These are phyloP conservation scores for Galagoides demidoff DNA, from an alignment of 2,797 vertebrate species.

Conservation along the genomic window DNA sequence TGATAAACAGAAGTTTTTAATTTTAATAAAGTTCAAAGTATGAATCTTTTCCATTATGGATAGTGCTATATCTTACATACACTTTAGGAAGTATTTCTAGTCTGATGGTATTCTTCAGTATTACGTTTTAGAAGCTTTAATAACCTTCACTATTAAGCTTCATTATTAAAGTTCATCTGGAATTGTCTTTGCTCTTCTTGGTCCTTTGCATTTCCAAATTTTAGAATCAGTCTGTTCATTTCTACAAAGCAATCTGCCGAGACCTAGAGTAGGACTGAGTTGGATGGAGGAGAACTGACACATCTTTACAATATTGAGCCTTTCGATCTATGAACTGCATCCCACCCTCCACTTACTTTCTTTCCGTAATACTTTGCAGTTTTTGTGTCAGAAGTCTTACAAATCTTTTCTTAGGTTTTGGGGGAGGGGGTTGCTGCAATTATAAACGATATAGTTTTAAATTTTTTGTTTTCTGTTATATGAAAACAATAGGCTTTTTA, in stretches of 20 bases:
- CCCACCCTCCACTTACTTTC: not conserved
- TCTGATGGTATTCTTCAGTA: not conserved
- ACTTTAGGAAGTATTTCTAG: not conserved
- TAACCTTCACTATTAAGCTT: not conserved
- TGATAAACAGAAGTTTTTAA: not conserved
- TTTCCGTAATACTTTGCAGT: not conserved
- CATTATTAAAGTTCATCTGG: not conserved
- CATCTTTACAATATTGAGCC: not conserved
- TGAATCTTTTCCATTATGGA: not conserved
- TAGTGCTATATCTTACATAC: not conserved
- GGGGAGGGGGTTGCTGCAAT: not conserved
- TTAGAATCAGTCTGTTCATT: not conserved
- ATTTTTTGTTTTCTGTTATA: not conserved
- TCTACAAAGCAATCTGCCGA: not conserved
- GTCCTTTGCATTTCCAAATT: not conserved
- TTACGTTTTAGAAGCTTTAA: not conserved
- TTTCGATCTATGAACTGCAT: not conserved
- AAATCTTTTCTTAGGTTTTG: not conserved
- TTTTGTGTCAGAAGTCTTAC: not conserved
- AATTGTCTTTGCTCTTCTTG: not conserved
- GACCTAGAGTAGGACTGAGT: not conserved
- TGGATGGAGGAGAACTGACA: not conserved
- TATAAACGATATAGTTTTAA: not conserved
- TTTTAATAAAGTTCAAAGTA: not conserved
- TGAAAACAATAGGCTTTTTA: not conserved